Evolutionary conservation across 1,140 invertebrate species (phyloP).

Genomic region (Piezodorus guildinii): DNA sequence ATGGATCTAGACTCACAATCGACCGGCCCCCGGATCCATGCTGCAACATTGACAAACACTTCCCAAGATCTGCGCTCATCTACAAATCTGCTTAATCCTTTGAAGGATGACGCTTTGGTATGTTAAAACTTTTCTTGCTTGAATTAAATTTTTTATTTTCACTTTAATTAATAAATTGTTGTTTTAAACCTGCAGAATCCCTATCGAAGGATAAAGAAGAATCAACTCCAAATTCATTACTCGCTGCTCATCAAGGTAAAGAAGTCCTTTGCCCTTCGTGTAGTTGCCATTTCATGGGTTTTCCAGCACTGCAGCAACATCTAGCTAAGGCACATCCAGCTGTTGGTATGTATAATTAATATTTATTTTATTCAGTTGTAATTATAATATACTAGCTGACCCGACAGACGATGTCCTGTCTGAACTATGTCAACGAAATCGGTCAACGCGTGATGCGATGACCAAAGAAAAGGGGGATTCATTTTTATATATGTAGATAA

Average conservation of each 20-base stretch:
- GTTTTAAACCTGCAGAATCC: neutral
- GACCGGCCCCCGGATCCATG: neutral
- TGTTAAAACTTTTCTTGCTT: too few relatives aligned
- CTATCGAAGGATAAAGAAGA: neutral
- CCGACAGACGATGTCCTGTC: too few relatives aligned
- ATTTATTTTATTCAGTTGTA: neutral
- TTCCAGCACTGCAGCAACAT: slow-evolving; percentile 29
- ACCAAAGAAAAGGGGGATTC: too few relatives aligned
- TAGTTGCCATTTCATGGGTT: slow-evolving; percentile 29
- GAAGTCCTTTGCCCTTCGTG: slow-evolving; percentile 31
- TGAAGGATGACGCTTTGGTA: too few relatives aligned
- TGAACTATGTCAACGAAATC: too few relatives aligned
- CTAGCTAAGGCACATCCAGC: slow-evolving; percentile 21
- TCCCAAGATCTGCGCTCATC: too few relatives aligned
- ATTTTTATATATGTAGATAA: too few relatives aligned
- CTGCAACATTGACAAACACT: too few relatives aligned
- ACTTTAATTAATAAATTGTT: neutral
- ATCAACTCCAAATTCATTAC: neutral
- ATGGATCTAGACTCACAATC: neutral
- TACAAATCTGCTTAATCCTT: too few relatives aligned
- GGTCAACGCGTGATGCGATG: too few relatives aligned
- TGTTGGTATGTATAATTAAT: neutral
- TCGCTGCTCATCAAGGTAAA: slow-evolving; percentile 26
- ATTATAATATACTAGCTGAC: too few relatives aligned
- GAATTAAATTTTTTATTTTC: too few relatives aligned